phyloP scores from a whole-genome alignment of 2,888 invertebrate genomes.

The Arge pagana region DNA sequence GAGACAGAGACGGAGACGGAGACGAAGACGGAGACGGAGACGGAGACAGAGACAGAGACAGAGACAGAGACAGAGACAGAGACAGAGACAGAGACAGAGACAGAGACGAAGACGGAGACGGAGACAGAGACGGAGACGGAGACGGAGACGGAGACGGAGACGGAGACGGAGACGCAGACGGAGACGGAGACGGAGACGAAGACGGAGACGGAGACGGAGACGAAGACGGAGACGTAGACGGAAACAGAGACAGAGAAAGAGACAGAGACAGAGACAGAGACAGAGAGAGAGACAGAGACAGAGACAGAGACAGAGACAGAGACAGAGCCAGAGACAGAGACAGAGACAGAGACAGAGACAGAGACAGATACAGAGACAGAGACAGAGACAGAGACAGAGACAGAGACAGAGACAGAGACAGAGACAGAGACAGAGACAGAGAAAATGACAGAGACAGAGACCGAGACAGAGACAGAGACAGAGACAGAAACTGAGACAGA shows the following conservation, averaged over 20 bases:
- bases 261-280: neutral
- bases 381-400: neutral
- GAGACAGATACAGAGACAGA: no score
- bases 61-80: constrained; percentile 18
- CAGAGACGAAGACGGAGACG: no score
- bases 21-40: no score
- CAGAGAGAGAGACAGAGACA: neutral
- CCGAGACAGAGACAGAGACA: no score
- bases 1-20: no score
- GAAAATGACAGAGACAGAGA: no score
- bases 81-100: constrained; percentile 1
- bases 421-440: constrained; percentile 4
- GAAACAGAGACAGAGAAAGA: neutral
- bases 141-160: neutral
- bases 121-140: no score
- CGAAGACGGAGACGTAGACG: no score
- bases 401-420: neutral
- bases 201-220: no score
- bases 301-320: neutral
- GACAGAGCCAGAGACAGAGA: neutral
- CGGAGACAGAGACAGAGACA: no score
- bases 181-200: no score
- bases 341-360: neutral
- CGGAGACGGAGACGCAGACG: neutral
- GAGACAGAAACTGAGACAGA: no score